Base-by-base conservation (phyloP, 2,888 invertebrate genomes). In the Cephus pulcher region DNA sequence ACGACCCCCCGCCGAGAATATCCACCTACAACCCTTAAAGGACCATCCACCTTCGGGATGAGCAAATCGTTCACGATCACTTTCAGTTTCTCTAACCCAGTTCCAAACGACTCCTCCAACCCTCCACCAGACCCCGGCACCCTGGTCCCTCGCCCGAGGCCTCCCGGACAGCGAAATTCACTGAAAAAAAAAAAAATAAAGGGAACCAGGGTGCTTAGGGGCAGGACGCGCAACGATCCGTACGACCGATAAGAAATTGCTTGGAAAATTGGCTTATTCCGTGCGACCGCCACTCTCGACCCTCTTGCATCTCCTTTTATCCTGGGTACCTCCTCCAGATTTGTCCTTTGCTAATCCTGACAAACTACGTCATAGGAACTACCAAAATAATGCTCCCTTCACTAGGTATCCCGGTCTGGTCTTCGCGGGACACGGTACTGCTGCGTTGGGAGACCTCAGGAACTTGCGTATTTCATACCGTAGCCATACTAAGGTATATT, bases 181-280 rank as follows among this genome's bases (percentile, higher is more conserved):
- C 75, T 34, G 78, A 37, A 71, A 75, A 75, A 75, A 75, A 75
- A 75, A 78, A 56, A 75, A 12, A 4, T 12, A 75, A 74, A 71
- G 75, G 71, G 34, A 70, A 23, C 56, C 56, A 56, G 56, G 23
- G 56, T 56, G 23, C 56, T 23, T 23, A 56, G 9, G 23, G 23
- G 56, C 56, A 23, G 56, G 56, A 56, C 33, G 71, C 77, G 11
- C n/a, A 76, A 33, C 82, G 88, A 89, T 88, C 86, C 84, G 82
- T 82, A 82, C 79, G 85, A 84, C 84, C 86, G 89, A 89, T 89
- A 88, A 88, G 90, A 90, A 90, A 90, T 90, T 86, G 88, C 83
- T 88, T 79, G 89, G 89, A 90, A 90, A 90, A 90, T 90, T 90
- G 89, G 88, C 87, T 89, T 89, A 89, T 89, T 88, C 88, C 88